These are phyloP conservation scores for Sialis fuliginosa DNA, from an alignment of 2,888 invertebrate genomes.

Conservation along the genomic window DNA sequence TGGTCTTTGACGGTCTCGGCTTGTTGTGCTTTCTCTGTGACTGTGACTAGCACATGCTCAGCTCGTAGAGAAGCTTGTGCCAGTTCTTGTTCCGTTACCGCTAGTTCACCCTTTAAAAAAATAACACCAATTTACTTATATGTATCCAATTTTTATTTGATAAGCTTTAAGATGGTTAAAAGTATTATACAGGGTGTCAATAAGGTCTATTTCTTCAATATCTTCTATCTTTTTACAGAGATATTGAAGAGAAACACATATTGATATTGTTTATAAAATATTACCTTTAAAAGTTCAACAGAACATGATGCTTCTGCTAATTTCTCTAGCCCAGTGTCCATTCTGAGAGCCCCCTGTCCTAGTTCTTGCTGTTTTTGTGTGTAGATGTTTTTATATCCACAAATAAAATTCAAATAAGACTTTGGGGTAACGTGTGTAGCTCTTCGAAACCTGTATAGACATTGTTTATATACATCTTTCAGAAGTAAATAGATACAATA, in stretches of 20 bases:
- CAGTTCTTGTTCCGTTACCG: conserved; percentile 86
- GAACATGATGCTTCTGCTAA: conserved; percentile 88
- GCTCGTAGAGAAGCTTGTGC: conserved; percentile 86
- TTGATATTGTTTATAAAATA: too few species aligned
- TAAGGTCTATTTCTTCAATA: too few species aligned
- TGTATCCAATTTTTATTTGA: not conserved
- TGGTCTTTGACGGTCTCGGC: conserved; percentile 92
- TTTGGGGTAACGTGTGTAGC: conserved; percentile 95
- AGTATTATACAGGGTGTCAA: too few species aligned
- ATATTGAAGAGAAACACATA: too few species aligned
- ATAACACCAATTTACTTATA: not conserved
- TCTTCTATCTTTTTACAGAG: too few species aligned
- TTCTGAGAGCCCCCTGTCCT: conserved; percentile 74
- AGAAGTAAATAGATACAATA: too few species aligned
- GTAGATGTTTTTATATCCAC: conserved; percentile 90
- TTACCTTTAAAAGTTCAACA: conserved; percentile 64
- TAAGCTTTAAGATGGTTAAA: too few species aligned
- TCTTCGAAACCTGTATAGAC: conserved; percentile 50
- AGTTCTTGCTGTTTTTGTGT: conserved; percentile 75
- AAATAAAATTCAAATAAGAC: conserved; percentile 88
- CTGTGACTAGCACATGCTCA: conserved; percentile 71
- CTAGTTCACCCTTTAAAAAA: conserved; percentile 48
- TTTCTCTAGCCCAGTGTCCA: conserved; percentile 92
- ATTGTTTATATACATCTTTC: too few species aligned
- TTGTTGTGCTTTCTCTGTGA: conserved; percentile 85